These are phyloP conservation scores for Zaprionus vittiger DNA, from an alignment of 1,140 invertebrate genomes.

Conservation along the genomic window DNA sequence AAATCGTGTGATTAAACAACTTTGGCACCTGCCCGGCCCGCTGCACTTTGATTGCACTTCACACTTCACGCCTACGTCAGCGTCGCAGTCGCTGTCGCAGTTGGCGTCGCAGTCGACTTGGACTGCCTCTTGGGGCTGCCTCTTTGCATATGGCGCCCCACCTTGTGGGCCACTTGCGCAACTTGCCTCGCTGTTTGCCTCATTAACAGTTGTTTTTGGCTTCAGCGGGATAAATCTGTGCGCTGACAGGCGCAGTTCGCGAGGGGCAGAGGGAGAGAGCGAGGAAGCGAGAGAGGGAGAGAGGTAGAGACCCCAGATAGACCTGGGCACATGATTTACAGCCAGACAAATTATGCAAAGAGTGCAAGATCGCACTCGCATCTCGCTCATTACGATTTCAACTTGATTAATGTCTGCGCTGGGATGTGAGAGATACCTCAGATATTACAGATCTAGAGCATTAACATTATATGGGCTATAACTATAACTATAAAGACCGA, in stretches of 20 bases:
- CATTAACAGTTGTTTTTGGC: constrained; percentile 27
- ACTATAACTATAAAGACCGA: not conserved
- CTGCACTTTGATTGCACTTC: constrained; percentile 71
- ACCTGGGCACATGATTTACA: constrained; percentile 36
- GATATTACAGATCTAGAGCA: not conserved
- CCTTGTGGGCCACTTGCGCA: constrained; percentile 62
- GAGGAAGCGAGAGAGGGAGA: not conserved
- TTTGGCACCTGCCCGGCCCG: constrained; percentile 64
- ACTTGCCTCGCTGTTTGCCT: constrained; percentile 43
- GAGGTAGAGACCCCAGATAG: not conserved
- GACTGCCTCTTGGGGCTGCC: not conserved
- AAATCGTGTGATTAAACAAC: constrained; percentile 74
- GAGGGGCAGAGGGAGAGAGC: constrained; percentile 1
- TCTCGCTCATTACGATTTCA: not conserved
- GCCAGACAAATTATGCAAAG: constrained; percentile 34
- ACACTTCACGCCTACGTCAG: constrained; percentile 68
- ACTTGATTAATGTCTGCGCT: not conserved
- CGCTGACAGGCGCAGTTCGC: constrained; percentile 53
- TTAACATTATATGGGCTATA: not conserved
- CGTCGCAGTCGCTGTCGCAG: constrained; percentile 24
- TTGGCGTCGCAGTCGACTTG: not conserved
- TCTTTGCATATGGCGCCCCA: constrained; percentile 37
- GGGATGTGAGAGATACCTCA: not conserved
- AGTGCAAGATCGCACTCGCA: not conserved
- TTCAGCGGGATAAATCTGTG: constrained; percentile 56